Conservation (phyloP, 2,113 vertebrate species). For the Brachypodius melanocephalos region DNA sequence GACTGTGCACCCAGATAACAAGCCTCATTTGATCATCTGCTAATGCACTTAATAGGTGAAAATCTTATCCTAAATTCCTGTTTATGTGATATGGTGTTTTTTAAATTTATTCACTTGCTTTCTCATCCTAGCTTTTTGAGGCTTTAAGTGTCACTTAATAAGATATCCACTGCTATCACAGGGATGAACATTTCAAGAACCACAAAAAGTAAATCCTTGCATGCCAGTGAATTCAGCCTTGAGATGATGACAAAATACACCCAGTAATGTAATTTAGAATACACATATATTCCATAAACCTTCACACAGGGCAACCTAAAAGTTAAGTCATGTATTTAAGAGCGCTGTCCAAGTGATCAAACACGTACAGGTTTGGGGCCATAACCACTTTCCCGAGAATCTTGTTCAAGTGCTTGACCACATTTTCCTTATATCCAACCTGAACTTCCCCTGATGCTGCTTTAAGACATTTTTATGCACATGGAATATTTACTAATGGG, state of each 20-base stretch:
- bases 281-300: neutral
- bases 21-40: neutral
- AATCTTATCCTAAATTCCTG: neutral
- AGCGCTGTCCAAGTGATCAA: neutral
- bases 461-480: neutral
- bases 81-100: neutral
- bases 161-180: neutral
- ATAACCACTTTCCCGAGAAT: neutral
- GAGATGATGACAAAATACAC: neutral
- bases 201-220: neutral
- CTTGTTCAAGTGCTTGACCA: rapidly evolving
- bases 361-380: rapidly evolving
- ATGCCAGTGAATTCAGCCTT: neutral
- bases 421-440: neutral
- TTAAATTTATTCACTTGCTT: neutral
- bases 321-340: neutral
- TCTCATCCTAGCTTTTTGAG: neutral
- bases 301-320: neutral
- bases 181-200: neutral
- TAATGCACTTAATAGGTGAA: neutral
- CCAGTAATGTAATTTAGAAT: neutral
- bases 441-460: neutral
- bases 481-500: neutral
- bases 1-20: neutral
- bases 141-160: neutral